Base-by-base conservation (phyloP, 1,140 invertebrate species). In the Drosophila willistoni region DNA sequence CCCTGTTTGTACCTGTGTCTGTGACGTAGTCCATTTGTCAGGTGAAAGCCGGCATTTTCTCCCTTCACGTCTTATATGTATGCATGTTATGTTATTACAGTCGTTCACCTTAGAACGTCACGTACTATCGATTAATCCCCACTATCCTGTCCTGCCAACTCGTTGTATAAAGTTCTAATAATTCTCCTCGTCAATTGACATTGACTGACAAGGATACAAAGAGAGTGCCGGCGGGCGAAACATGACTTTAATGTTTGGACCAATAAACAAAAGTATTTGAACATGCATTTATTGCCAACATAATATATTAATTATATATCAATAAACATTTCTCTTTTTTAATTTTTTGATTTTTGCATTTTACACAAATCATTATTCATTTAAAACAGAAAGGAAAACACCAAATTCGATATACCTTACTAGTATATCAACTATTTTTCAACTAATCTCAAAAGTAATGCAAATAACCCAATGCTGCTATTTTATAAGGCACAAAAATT, bases 91-190 rank as follows among this genome's bases (percentile, higher is more conserved):
- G 17, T 19, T 7, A 19, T 47, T 19, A 75, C 77, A 89, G 84
- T 90, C 81, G 84, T 89, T 90, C 85, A 89, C 85, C 85, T 84
- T 90, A 73, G 80, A 81, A 54, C 71, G 80, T 89, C 85, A 89
- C 85, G 81, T 89, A 81, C 74, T 84, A 89, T 89, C 71, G 84
- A 89, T 89, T 84, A 84, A 73, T 68, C 33, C 62, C 47, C 57
- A 19, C 64, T 12, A 22, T 51, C 3, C 44, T 51, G 44, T 51
- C 9, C 17, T 22, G 68, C 60, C 59, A 65, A 42, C 36, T 47
- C 44, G 7, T 19, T 65, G 33, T 41, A 51, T 42, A 25, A 66
- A 61, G 62, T 68, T 68, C 72, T 68, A 73, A 65, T 71, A 44
- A 68, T 71, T 66, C 69, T 67, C 70, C 36, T 36, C 42, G 2